Evolutionary conservation across 2,888 invertebrate species (phyloP), one percentile per base, ranked within the genome.

Genomic region (Lissocephala sabroskyi): DNA sequence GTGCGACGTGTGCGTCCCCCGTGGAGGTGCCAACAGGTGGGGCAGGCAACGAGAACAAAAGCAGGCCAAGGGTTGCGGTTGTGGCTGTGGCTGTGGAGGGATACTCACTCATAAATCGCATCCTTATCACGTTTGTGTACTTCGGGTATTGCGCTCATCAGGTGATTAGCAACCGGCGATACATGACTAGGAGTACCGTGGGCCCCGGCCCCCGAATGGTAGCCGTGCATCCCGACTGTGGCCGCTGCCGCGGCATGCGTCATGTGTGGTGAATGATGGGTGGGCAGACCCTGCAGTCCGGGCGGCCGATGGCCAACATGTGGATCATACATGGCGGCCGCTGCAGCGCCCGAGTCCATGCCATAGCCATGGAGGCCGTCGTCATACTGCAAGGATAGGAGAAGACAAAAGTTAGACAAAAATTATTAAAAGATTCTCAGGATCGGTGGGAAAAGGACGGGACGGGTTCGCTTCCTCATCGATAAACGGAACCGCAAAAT

Each of bases 81-180:
- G 45, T n/a, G n/a, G n/a, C n/a, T n/a, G n/a, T 35, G 65, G 40
- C 55, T 59, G 42, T 41, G 49, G 44, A 23, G 3, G 3, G 23
- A 51, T 70, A 90, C 95, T 94, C 90, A 97, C 97, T 97, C 96
- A 88, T 97, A 97, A 86, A 97, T 97, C 84, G 97, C 96, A 89
- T 97, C 97, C 89, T 97, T 97, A 89, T 97, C 97, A 85, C 97
- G 89, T 88, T 97, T 97, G 87, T 95, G 95, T 80, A 95, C 95
- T 86, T 96, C 95, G 80, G 95, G 95, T 80, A 87, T 90, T 82
- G 90, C 90, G 79, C 92, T 92, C 88, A 94, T 90, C 85, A 94
- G 94, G 87, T 94, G 95, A 88, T 94, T 92, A 79, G 94, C 89
- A 85, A 89, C 87, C 84, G 93, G 92, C 86, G 94, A 90, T 85